phyloP scores from a whole-genome alignment of 2,797 vertebrate genomes.

The Dendrocincla tyrannina region DNA sequence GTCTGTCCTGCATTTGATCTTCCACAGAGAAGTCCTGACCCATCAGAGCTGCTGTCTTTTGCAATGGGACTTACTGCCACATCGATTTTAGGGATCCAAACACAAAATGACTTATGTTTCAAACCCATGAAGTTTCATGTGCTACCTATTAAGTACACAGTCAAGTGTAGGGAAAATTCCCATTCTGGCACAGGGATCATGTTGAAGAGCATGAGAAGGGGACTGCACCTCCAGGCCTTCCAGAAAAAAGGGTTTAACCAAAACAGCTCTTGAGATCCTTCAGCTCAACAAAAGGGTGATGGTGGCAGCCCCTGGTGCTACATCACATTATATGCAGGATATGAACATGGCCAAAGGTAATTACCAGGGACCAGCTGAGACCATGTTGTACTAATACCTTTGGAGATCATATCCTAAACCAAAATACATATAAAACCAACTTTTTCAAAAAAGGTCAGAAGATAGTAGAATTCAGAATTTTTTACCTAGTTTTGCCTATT shows the following conservation, averaged over 20 bases:
- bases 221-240: neutral
- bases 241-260: neutral
- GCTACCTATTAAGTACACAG: neutral
- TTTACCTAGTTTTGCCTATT: neutral
- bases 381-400: neutral
- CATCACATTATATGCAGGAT: neutral
- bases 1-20: constrained; percentile 21
- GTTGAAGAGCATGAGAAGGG: neutral
- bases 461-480: neutral
- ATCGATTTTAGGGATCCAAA: constrained; percentile 7
- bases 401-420: neutral
- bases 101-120: neutral
- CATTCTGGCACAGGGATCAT: neutral
- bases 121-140: neutral
- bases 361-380: neutral
- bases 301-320: neutral
- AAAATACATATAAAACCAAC: neutral
- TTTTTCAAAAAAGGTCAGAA: neutral
- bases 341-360: neutral
- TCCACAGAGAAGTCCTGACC: neutral
- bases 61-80: constrained; percentile 42
- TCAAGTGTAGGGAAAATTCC: neutral
- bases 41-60: constrained; percentile 51
- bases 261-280: neutral
- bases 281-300: neutral